Base-by-base conservation (phyloP, 2,888 invertebrate species). In the Yponomeuta evonymella region DNA sequence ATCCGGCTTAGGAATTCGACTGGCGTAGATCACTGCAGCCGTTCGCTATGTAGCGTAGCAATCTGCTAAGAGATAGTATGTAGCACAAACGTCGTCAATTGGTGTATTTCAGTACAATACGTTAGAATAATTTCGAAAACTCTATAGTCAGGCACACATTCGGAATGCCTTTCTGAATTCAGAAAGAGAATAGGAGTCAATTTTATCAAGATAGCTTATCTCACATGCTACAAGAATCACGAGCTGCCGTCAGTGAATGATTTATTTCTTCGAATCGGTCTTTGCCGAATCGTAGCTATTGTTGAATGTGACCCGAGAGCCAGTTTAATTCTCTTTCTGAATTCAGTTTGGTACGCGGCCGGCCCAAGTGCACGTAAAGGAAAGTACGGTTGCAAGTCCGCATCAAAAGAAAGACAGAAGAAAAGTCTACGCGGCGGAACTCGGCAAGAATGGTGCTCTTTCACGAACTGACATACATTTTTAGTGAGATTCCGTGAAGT, bases 401-500 rank as follows among this genome's bases (percentile, higher is more conserved):
- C 30, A 68, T 43, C 67, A 68, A 48, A 68, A 30, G 68, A 51
- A 68, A 68, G 29, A 68, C 5, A n/a, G n/a, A 51, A 29, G 48
- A 2, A 48, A 48, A 48, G 23, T 48, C 48, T n/a, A 48, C 23
- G 8, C 68, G 68, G 68, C 12, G 9, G 58, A 51, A 51, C 48
- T 48, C 48, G 1, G 36, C 69, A 64, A 70, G 65, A 65, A 70
- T 64, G 64, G 70, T 48, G 43, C 48, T 70, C 29, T 23, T 70
- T 70, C 70, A 70, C 48, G 70, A 48, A 70, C 58, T 70, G 70
- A 65, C 70, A 70, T 64, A 70, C 70, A 70, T 70, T 70, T 70
- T 64, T 70, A 70, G 48, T 77, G 77, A 76, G 78, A 79, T 77
- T 77, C 77, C 74, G 77, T 75, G 75, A 76, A 78, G 79, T 79